A percentile compares a stretch with the other conserved stretches of the same genome.
These are phyloP conservation scores for Acinonyx jubatus DNA, from an alignment of 2,113 vertebrate species.

Conservation along the genomic window DNA sequence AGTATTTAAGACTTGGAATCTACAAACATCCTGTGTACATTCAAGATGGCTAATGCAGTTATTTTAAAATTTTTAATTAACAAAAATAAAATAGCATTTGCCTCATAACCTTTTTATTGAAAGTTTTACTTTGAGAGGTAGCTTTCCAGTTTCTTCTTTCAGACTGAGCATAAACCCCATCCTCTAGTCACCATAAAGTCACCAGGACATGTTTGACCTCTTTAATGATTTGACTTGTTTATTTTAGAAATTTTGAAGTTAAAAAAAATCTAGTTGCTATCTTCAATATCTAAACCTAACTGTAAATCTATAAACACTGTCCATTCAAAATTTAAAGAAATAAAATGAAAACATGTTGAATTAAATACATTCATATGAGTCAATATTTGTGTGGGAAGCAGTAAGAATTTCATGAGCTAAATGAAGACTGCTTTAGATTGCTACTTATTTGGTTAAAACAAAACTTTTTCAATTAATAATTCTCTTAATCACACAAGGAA, in stretches of 20 bases:
- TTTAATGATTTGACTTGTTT: neutral
- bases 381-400: neutral
- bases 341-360: neutral
- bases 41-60: neutral
- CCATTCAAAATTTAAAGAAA: neutral
- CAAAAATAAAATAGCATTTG: neutral
- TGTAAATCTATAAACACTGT: neutral
- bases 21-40: neutral
- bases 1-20: neutral
- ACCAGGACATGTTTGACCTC: neutral
- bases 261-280: neutral
- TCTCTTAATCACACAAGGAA: neutral
- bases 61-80: neutral
- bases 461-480: conserved; percentile 11
- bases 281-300: neutral
- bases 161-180: neutral
- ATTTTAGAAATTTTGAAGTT: neutral
- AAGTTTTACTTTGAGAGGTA: neutral
- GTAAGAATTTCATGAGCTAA: neutral
- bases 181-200: neutral
- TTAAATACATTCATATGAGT: neutral
- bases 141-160: neutral
- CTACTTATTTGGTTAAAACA: conserved; percentile 17
- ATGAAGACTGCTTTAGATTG: neutral
- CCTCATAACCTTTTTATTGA: neutral